Evolutionary conservation across 2,113 vertebrate species (phyloP).

Genomic region (Eurystomus gularis): DNA sequence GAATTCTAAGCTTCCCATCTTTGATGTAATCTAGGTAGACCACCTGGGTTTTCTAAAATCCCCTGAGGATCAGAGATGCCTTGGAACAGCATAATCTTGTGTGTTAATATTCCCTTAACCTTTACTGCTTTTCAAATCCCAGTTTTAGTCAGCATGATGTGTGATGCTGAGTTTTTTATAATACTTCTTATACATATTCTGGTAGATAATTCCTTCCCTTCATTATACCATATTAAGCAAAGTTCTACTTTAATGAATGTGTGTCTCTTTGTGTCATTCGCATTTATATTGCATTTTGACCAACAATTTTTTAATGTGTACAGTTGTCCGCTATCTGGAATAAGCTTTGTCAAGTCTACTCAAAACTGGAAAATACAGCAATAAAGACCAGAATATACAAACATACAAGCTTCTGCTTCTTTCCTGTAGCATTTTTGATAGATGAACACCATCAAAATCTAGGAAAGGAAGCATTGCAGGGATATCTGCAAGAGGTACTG

Average conservation of each 20-base stretch:
- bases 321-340: not conserved
- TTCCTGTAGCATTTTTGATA: not conserved
- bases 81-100: not conserved
- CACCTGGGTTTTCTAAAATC: conserved; percentile 11
- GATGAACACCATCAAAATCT: not conserved
- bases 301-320: not conserved
- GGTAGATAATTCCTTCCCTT: not conserved
- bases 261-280: not conserved
- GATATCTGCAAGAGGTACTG: not conserved
- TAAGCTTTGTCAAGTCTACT: not conserved
- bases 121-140: not conserved
- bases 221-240: not conserved
- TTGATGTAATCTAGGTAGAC: not conserved
- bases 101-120: conserved; percentile 33
- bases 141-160: not conserved
- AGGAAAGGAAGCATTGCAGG: not conserved
- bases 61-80: not conserved
- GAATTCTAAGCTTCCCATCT: conserved; percentile 4
- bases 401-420: not conserved
- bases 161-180: not conserved
- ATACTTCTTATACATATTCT: not conserved
- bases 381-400: not conserved
- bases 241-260: not conserved
- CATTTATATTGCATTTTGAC: not conserved
- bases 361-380: not conserved